phyloP scores from a whole-genome alignment of 1,140 invertebrate species.

The Lepidurus couesii region DNA sequence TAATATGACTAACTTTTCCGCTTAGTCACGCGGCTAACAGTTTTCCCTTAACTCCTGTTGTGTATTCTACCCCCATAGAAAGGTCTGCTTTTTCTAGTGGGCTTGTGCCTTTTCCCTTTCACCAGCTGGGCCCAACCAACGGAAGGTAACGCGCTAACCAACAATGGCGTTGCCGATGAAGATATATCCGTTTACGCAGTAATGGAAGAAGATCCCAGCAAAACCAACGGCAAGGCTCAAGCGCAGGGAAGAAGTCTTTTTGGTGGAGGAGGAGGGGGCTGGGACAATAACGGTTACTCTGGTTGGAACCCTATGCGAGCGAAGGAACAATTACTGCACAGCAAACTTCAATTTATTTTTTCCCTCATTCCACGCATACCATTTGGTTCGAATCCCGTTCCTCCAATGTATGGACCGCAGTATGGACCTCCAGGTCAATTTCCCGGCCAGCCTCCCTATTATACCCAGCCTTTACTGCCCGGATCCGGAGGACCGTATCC shows the following conservation, averaged over 20 bases:
- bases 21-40: neutral
- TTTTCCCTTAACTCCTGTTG: neutral
- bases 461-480: neutral
- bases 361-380: neutral
- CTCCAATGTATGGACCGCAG: neutral
- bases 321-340: neutral
- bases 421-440: neutral
- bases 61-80: neutral
- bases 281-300: neutral
- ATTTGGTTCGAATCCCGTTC: constrained; percentile 9
- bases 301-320: neutral
- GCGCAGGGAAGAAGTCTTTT: neutral
- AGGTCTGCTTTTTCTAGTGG: neutral
- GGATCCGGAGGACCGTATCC: neutral
- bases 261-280: neutral
- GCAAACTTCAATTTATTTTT: neutral
- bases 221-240: neutral
- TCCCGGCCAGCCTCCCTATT: neutral
- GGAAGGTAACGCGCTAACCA: neutral
- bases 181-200: neutral
- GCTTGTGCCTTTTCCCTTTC: neutral
- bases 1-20: neutral
- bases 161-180: neutral
- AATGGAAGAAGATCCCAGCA: neutral
- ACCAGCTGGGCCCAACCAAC: neutral